Conservation (phyloP, 2,797 vertebrate species). For the Kryptolebias ocellatus region DNA sequence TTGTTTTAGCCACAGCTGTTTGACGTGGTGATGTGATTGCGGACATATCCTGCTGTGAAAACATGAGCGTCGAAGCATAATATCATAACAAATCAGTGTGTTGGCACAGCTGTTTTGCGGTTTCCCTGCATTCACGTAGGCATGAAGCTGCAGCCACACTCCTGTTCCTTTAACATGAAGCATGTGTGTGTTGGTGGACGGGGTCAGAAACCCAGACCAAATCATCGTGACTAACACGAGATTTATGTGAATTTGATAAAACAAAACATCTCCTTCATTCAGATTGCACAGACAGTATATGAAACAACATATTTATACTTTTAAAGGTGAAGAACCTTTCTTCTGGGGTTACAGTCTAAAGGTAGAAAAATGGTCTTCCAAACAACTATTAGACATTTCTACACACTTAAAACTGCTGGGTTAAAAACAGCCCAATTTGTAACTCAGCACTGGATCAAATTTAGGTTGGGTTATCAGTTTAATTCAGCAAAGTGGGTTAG, state of each 20-base stretch:
- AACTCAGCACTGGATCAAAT: no score
- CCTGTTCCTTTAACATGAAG: conserved; percentile 63
- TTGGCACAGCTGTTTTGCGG: conserved; percentile 62
- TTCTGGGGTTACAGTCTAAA: not conserved
- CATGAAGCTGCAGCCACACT: conserved; percentile 62
- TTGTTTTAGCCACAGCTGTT: conserved; percentile 34
- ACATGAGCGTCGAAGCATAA: conserved; percentile 13
- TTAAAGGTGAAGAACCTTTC: not conserved
- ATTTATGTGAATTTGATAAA: conserved; percentile 37
- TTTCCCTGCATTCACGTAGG: conserved; percentile 43
- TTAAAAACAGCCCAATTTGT: no score
- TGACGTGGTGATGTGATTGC: conserved; percentile 41
- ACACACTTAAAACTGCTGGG: no score
- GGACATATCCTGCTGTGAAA: conserved; percentile 31
- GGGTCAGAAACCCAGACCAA: conserved; percentile 54
- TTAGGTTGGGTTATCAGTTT: no score
- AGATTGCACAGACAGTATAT: not conserved
- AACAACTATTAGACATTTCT: no score
- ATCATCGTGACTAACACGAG: conserved; percentile 48
- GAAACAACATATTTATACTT: not conserved
- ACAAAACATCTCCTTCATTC: not conserved
- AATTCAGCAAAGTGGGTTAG: no score
- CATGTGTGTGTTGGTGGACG: conserved; percentile 54
- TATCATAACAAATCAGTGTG: conserved; percentile 45
- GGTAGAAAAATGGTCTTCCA: no score